Evolutionary conservation across 2,888 invertebrate genomes (phyloP).

Genomic region (Ceraclea dissimilis): DNA sequence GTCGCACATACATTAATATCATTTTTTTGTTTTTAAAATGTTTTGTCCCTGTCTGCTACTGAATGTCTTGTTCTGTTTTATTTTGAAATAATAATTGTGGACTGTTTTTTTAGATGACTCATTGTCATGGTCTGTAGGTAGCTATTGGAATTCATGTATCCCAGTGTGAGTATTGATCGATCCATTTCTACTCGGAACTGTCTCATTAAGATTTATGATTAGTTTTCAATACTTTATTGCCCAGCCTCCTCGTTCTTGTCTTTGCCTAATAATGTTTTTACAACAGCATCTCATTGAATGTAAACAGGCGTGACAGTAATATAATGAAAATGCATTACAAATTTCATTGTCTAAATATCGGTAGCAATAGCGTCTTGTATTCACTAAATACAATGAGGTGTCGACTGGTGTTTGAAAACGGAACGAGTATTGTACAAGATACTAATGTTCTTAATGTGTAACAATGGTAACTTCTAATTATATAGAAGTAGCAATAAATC

Average conservation of each 20-base stretch:
- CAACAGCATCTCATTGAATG: constrained; percentile 13
- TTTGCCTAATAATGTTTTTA: constrained; percentile 14
- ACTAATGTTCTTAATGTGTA: constrained; percentile 4
- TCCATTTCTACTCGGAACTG: constrained; percentile 17
- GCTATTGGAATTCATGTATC: no score
- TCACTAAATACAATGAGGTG: constrained; percentile 12
- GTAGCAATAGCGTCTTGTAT: constrained; percentile 20
- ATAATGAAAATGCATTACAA: no score
- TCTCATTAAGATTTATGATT: constrained; percentile 20
- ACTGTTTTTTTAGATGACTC: no score
- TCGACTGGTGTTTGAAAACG: constrained; percentile 15
- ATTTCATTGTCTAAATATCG: constrained; percentile 16
- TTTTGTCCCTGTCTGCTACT: no score
- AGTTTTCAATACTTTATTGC: constrained; percentile 13
- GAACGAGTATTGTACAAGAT: no score
- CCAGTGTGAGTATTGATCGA: no score
- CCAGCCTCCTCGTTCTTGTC: constrained; percentile 4
- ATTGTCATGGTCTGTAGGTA: no score
- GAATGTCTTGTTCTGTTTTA: no score
- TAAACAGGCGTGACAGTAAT: no score
- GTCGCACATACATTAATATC: no score
- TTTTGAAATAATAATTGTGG: no score
- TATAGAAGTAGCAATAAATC: constrained; percentile 13
- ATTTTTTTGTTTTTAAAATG: no score
- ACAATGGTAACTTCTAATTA: constrained; percentile 13